Conservation (phyloP, 2,888 invertebrate species). For the Aporophyla lueneburgensis region DNA sequence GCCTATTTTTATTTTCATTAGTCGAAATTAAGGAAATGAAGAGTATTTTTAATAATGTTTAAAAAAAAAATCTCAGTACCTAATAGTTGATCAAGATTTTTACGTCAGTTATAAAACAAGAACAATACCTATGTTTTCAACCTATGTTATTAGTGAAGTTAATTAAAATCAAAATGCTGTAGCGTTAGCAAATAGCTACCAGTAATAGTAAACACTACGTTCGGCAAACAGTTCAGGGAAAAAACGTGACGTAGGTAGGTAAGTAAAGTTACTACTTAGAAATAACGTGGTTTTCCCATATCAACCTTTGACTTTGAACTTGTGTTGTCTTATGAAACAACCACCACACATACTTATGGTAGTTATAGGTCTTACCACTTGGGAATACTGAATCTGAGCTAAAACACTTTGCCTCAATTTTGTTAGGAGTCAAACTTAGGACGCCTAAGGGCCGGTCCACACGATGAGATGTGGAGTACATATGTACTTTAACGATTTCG, state of each 20-base stretch:
- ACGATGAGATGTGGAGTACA: too few species aligned
- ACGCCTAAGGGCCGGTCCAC: too few species aligned
- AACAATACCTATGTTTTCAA: not conserved
- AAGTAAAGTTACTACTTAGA: not conserved
- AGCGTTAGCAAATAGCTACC: conserved; percentile 20
- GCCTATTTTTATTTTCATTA: not conserved
- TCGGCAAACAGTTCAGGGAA: too few species aligned
- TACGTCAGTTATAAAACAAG: not conserved
- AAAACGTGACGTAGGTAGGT: conserved; percentile 21
- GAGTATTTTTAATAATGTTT: not conserved
- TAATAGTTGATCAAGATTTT: not conserved
- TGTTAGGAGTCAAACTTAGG: not conserved
- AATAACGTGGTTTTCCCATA: conserved; percentile 8
- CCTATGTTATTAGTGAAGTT: conserved; percentile 1
- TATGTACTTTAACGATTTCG: too few species aligned
- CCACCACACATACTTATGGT: too few species aligned
- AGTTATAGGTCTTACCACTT: not conserved
- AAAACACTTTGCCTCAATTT: not conserved
- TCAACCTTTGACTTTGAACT: conserved; percentile 1
- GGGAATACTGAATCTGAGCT: not conserved
- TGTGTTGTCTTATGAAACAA: not conserved
- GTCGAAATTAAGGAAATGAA: not conserved
- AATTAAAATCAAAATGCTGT: conserved; percentile 7
- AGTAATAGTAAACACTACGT: conserved; percentile 12
- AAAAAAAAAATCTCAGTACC: not conserved